phyloP scores from a whole-genome alignment of 1,140 invertebrate species.

The Diploscapter pachys region DNA sequence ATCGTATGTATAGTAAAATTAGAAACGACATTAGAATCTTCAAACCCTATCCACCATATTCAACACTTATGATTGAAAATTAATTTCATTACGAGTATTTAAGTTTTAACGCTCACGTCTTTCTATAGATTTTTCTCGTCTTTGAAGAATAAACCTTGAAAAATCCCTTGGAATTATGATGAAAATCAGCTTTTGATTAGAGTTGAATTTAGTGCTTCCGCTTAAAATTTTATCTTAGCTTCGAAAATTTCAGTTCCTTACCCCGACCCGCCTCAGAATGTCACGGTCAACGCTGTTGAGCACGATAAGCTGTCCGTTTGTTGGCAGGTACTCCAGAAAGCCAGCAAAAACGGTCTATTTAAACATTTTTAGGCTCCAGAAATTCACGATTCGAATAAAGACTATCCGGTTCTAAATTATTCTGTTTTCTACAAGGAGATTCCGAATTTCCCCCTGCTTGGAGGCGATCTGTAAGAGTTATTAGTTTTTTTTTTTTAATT shows the following conservation, averaged over 20 bases:
- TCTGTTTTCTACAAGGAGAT: constrained; percentile 13
- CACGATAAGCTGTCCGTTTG: constrained; percentile 32
- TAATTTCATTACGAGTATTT: too few species aligned
- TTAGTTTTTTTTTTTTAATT: not conserved
- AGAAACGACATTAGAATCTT: too few species aligned
- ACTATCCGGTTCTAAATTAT: constrained; percentile 33
- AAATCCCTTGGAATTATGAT: too few species aligned
- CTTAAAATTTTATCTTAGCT: not conserved
- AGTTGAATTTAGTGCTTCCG: too few species aligned
- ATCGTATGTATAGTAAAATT: constrained; percentile 29
- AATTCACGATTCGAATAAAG: constrained; percentile 34
- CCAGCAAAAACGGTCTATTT: constrained; percentile 7
- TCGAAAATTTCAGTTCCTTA: constrained; percentile 34
- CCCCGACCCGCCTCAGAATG: constrained; percentile 31
- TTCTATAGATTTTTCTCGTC: too few species aligned
- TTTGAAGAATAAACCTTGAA: too few species aligned
- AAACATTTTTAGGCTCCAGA: not conserved
- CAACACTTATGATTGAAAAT: too few species aligned
- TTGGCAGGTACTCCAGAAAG: constrained; percentile 30
- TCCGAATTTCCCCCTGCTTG: constrained; percentile 26
- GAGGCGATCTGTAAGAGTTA: constrained; percentile 24
- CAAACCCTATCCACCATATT: too few species aligned
- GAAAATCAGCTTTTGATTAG: too few species aligned
- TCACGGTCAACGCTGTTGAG: constrained; percentile 39
- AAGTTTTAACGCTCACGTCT: too few species aligned